Percentiles rank a stretch among this genome's conserved stretches.
phyloP scores from a whole-genome alignment of 2,113 vertebrate species.

The Hemichromis elongatus region DNA sequence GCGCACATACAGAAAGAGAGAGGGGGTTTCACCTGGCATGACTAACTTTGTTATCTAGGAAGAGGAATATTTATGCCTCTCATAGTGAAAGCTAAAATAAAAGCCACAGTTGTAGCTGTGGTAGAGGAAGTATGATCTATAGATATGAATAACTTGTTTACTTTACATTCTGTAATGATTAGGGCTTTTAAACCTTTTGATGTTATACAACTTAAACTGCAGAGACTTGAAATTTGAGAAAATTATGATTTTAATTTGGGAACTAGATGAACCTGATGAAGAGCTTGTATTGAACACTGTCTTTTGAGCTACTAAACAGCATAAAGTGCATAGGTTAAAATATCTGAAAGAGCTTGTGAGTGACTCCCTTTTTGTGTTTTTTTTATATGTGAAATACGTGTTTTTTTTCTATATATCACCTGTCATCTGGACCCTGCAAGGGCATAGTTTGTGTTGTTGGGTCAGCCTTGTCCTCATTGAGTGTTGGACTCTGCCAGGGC shows the following conservation, averaged over 20 bases:
- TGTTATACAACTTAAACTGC: not conserved
- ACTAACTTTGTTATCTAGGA: not conserved
- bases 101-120: not conserved
- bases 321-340: not conserved
- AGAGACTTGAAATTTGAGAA: not conserved
- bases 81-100: not conserved
- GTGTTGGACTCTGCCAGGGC: not conserved
- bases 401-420: not conserved
- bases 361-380: not conserved
- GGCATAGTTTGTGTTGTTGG: not conserved
- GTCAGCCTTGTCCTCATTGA: not conserved
- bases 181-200: not conserved
- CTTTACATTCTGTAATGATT: not conserved
- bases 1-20: not conserved
- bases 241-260: not conserved
- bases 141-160: not conserved
- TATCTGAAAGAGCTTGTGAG: not conserved
- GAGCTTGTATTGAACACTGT: not conserved
- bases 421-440: not conserved
- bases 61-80: not conserved
- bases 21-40: constrained; percentile 25
- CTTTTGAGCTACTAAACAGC: not conserved
- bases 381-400: not conserved
- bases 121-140: not conserved
- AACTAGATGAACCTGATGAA: not conserved